Conservation (phyloP, 2,888 invertebrate genomes). For the Zele albiditarsus region DNA sequence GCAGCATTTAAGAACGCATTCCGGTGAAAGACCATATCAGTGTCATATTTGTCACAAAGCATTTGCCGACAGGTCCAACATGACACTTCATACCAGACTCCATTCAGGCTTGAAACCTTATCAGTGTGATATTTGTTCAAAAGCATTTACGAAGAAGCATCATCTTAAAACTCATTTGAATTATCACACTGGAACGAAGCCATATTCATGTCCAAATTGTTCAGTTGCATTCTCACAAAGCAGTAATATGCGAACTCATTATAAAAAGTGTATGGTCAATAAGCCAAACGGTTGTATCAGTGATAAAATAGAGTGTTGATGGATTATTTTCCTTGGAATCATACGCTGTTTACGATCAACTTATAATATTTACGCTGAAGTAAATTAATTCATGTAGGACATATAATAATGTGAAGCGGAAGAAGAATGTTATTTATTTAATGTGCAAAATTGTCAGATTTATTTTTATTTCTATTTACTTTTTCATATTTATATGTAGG, state of each 20-base stretch:
- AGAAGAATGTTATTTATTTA: neutral
- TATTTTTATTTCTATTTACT: neutral
- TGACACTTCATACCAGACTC: slow-evolving; percentile 86
- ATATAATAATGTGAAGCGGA: neutral
- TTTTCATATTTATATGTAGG: neutral
- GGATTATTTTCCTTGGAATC: neutral
- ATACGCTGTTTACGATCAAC: neutral
- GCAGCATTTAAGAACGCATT: slow-evolving; percentile 88
- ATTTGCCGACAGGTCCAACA: slow-evolving; percentile 88
- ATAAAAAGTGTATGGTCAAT: slow-evolving; percentile 79
- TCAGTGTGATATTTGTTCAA: slow-evolving; percentile 79
- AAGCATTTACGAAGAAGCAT: slow-evolving; percentile 90
- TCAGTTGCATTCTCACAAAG: slow-evolving; percentile 87
- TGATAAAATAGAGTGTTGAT: slow-evolving; percentile 1
- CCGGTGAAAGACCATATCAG: slow-evolving; percentile 86
- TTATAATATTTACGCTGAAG: neutral
- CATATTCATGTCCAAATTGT: slow-evolving; percentile 83
- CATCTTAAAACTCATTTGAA: slow-evolving; percentile 89
- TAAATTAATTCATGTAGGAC: neutral
- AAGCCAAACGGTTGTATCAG: neutral
- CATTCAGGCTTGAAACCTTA: slow-evolving; percentile 89
- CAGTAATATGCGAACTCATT: slow-evolving; percentile 90
- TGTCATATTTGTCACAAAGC: slow-evolving; percentile 88
- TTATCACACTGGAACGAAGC: slow-evolving; percentile 88
- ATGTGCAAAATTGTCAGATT: neutral